These are phyloP conservation scores for Ectobius pallidus DNA, from an alignment of 2,888 invertebrate genomes.

Conservation along the genomic window DNA sequence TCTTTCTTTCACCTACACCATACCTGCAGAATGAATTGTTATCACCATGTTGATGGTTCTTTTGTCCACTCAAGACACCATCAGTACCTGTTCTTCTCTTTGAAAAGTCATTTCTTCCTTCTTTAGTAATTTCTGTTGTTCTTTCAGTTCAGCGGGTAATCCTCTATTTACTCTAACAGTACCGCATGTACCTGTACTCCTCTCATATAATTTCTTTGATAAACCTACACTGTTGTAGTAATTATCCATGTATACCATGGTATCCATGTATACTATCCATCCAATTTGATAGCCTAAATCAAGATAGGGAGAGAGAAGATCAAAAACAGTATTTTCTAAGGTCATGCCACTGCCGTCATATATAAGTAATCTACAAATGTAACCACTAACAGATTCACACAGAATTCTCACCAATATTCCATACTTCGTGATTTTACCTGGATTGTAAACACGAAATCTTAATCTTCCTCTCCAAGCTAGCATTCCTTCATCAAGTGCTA, in stretches of 20 bases:
- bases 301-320: constrained; percentile 7
- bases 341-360: constrained; percentile 41
- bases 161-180: constrained; percentile 42
- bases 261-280: too few relatives aligned
- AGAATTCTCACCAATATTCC: too few relatives aligned
- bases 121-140: too few relatives aligned
- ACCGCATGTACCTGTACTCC: constrained; percentile 43
- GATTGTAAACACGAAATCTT: constrained; percentile 44
- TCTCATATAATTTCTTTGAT: constrained; percentile 37
- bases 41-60: constrained; percentile 43
- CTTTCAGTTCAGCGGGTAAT: background rate
- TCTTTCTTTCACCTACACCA: constrained; percentile 38
- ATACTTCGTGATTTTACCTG: too few relatives aligned
- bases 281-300: constrained; percentile 15
- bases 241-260: constrained; percentile 30
- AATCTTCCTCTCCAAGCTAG: constrained; percentile 46
- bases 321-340: constrained; percentile 40
- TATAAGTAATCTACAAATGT: constrained; percentile 45
- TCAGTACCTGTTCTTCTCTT: constrained; percentile 37
- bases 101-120: constrained; percentile 41
- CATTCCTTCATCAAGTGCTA: constrained; percentile 45
- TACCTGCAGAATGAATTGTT: constrained; percentile 43
- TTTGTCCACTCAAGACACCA: constrained; percentile 43
- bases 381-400: constrained; percentile 44
- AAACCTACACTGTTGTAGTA: constrained; percentile 42